phyloP scores from a whole-genome alignment of 1,140 invertebrate genomes.

The Hermetia illucens region DNA sequence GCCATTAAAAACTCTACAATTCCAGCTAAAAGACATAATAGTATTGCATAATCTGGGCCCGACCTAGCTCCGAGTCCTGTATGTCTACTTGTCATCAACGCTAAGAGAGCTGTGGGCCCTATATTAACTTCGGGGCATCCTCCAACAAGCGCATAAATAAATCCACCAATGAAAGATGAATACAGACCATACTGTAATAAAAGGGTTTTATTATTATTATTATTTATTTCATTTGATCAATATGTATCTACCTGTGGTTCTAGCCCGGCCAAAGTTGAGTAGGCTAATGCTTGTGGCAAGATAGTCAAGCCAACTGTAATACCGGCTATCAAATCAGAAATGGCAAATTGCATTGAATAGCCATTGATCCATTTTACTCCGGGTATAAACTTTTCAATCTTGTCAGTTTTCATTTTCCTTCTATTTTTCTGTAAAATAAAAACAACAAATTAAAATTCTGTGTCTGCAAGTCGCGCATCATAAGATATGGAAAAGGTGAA shows the following conservation, averaged over 20 bases:
- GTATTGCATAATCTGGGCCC: constrained; percentile 58
- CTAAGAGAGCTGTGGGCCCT: constrained; percentile 71
- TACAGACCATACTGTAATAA: constrained; percentile 76
- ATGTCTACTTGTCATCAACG: constrained; percentile 62
- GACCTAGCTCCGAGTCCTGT: constrained; percentile 26
- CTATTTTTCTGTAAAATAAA: too few relatives aligned
- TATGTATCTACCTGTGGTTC: constrained; percentile 53
- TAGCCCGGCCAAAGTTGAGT: constrained; percentile 68
- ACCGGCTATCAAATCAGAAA: constrained; percentile 67
- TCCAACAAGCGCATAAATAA: constrained; percentile 81
- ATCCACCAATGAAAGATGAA: constrained; percentile 81
- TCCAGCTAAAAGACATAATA: constrained; percentile 72
- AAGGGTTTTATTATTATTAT: too few relatives aligned
- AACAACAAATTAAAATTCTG: too few relatives aligned
- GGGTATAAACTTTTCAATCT: too few relatives aligned
- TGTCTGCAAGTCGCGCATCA: too few relatives aligned
- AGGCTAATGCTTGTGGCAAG: constrained; percentile 77
- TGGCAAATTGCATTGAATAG: constrained; percentile 53
- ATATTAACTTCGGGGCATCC: constrained; percentile 85
- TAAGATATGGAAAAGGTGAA: too few relatives aligned
- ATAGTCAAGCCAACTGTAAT: constrained; percentile 76
- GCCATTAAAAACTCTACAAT: constrained; percentile 72
- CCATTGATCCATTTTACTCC: constrained; percentile 53
- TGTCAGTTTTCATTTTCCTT: too few relatives aligned
- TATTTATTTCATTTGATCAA: neutral